Evolutionary conservation across 2,888 invertebrate genomes (phyloP).

Genomic region (Sympetrum striolatum): DNA sequence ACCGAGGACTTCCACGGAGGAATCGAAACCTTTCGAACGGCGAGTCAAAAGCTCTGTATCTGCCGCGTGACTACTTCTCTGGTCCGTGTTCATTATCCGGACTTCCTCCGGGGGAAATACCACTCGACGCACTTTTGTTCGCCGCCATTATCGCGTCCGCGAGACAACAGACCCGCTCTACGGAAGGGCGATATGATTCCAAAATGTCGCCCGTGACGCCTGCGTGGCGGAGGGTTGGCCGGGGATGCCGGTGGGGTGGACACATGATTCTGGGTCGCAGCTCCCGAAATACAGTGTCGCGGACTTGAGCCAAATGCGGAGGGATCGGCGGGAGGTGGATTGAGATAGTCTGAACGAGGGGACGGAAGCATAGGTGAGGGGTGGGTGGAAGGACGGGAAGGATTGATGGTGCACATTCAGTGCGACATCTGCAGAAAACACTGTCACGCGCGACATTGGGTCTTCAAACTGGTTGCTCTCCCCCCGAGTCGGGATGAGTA

Average conservation of each 20-base stretch:
- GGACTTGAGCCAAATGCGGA: slow-evolving; percentile 6
- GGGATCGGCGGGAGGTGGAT: neutral
- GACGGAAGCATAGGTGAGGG: neutral
- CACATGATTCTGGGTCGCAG: neutral
- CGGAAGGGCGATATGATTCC: neutral
- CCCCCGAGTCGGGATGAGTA: no score
- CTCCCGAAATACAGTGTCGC: slow-evolving; percentile 1
- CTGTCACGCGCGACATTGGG: no score
- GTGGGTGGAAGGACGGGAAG: neutral
- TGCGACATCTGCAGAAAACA: neutral
- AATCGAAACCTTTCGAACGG: no score
- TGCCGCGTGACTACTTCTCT: no score
- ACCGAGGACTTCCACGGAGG: no score
- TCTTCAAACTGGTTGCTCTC: no score
- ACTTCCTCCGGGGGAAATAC: neutral
- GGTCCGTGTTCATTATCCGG: neutral
- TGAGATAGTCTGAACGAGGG: no score
- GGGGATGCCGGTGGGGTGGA: neutral
- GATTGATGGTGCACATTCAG: neutral
- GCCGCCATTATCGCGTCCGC: neutral
- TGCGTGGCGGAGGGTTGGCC: neutral
- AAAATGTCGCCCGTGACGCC: neutral
- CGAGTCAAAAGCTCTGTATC: no score
- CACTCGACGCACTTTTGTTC: neutral
- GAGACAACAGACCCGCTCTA: neutral